These are phyloP conservation scores for Epizoanthus scotinus DNA, from an alignment of 92 coral and sea anemone genomes.

Conservation along the genomic window DNA sequence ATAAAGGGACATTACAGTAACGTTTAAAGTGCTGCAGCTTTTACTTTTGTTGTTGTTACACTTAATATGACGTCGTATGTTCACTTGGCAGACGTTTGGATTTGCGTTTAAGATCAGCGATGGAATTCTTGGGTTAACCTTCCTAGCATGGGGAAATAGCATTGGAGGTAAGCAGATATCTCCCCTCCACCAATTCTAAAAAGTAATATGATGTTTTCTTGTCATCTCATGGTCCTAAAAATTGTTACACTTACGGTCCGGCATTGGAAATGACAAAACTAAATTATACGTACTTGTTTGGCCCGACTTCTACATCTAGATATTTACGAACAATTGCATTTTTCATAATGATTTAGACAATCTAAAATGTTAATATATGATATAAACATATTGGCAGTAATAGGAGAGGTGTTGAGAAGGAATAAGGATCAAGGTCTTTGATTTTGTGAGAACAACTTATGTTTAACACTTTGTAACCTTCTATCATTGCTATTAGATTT, in stretches of 20 bases:
- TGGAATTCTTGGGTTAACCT: constrained; percentile 90
- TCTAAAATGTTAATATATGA: no score
- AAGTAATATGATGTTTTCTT: background rate
- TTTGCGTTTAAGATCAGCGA: constrained; percentile 78
- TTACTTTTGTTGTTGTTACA: no score
- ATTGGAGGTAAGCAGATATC: constrained; percentile 73
- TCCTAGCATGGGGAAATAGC: constrained; percentile 99
- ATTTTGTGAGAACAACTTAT: no score
- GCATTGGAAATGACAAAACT: background rate
- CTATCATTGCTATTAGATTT: constrained; percentile 71
- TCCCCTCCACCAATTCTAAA: background rate
- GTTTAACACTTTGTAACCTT: background rate
- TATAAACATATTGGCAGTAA: no score
- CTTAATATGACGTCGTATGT: background rate
- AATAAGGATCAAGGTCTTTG: no score
- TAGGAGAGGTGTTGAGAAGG: no score
- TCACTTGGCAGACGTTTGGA: constrained; percentile 81
- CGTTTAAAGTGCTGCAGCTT: no score
- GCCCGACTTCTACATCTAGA: no score
- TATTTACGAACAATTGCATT: no score
- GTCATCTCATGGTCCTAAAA: background rate
- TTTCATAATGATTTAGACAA: no score
- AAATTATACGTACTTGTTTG: background rate
- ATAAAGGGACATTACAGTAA: no score
- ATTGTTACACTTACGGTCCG: no score